phyloP scores from a whole-genome alignment of 2,888 invertebrate species.

The Prosapia bicincta region DNA sequence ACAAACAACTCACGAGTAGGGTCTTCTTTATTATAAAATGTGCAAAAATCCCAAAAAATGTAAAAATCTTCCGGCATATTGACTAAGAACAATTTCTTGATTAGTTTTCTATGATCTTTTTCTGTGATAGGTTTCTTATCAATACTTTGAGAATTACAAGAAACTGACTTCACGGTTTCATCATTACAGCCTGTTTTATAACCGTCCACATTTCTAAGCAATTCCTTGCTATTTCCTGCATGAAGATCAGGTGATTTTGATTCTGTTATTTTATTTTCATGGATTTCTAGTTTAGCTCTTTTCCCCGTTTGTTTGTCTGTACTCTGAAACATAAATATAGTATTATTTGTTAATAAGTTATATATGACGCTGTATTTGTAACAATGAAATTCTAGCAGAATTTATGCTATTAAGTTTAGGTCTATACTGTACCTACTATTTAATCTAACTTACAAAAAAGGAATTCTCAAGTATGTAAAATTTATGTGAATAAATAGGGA shows the following conservation, averaged over 20 bases:
- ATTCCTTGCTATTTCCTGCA: neutral
- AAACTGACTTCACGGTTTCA: neutral
- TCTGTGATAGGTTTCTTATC: neutral
- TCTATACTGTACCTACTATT: no score
- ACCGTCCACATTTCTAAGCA: neutral
- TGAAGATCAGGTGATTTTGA: neutral
- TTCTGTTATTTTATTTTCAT: neutral
- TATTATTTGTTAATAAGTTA: no score
- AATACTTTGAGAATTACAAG: neutral
- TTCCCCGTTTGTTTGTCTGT: neutral
- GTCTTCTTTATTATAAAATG: constrained; percentile 51
- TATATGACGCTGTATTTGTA: no score
- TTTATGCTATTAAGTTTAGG: no score
- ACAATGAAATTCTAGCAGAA: no score
- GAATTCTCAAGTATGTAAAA: no score
- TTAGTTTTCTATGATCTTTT: constrained; percentile 47
- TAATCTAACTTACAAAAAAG: no score
- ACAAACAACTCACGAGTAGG: constrained; percentile 50
- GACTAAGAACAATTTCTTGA: constrained; percentile 72
- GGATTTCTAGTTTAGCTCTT: neutral
- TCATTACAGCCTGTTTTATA: neutral
- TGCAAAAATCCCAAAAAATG: constrained; percentile 75
- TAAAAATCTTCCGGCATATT: constrained; percentile 91
- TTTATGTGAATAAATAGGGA: no score
- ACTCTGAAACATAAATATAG: constrained; percentile 6